Percentiles rank a stretch among this genome's conserved stretches.
Conservation (phyloP, 2,888 invertebrate species). For the Chloroclystis v-ata region DNA sequence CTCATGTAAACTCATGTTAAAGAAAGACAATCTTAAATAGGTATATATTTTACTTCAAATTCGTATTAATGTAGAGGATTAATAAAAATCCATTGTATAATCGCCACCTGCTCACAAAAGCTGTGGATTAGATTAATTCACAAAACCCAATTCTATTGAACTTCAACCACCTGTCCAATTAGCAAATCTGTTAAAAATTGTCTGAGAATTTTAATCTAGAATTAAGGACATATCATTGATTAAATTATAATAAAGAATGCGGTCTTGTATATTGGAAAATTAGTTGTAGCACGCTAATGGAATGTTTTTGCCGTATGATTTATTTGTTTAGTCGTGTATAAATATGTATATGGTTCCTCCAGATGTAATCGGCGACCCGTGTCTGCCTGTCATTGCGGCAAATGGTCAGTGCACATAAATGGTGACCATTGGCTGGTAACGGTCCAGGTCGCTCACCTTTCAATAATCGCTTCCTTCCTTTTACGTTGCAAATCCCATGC, state of each 20-base stretch:
- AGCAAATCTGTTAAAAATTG: conserved; percentile 19
- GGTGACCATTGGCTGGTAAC: conserved; percentile 58
- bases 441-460: conserved; percentile 71
- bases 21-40: no score
- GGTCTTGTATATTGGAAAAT: conserved; percentile 6
- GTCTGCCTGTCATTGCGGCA: conserved; percentile 35
- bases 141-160: conserved; percentile 7
- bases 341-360: conserved; percentile 55
- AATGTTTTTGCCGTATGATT: conserved; percentile 12
- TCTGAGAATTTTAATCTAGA: conserved; percentile 5
- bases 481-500: conserved; percentile 59
- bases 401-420: conserved; percentile 46
- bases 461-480: conserved; percentile 73
- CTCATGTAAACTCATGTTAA: no score
- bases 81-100: conserved; percentile 7
- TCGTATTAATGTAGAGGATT: conserved; percentile 1
- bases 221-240: background rate
- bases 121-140: conserved; percentile 13
- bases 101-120: conserved; percentile 12
- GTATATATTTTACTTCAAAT: no score
- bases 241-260: conserved; percentile 12
- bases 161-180: conserved; percentile 25
- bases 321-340: conserved; percentile 32
- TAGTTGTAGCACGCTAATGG: conserved; percentile 10
- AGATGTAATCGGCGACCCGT: conserved; percentile 54